Percentiles rank a stretch among this genome's conserved stretches.
Evolutionary conservation across 2,888 invertebrate genomes (phyloP).

Genomic region (Ctena decussata): DNA sequence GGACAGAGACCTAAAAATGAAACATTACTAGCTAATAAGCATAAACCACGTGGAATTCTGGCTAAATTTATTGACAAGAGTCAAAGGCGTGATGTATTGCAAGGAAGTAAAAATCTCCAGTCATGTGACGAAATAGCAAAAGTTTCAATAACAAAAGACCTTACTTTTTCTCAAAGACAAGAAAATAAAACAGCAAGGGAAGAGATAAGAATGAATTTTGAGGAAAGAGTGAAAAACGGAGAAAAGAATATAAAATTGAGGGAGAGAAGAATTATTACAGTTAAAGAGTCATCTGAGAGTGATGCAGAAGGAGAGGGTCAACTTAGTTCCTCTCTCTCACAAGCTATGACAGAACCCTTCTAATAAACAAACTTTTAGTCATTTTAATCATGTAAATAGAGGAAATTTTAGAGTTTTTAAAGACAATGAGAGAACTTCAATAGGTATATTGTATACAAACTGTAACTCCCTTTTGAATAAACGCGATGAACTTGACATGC

Average conservation of each 20-base stretch:
- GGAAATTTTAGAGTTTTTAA: not conserved
- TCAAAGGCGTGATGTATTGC: not conserved
- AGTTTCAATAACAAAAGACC: not conserved
- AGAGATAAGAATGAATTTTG: not conserved
- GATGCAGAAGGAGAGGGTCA: not conserved
- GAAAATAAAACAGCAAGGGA: not conserved
- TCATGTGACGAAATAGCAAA: not conserved
- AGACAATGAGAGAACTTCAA: not conserved
- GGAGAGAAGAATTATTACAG: not conserved
- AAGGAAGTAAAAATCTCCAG: not conserved
- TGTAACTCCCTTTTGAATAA: not conserved
- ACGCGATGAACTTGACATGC: not conserved
- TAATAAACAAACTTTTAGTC: not conserved
- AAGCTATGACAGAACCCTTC: not conserved
- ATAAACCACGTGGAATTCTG: not conserved
- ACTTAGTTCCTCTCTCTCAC: not conserved
- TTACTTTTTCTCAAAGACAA: not conserved
- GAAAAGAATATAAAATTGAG: slow-evolving; percentile 1
- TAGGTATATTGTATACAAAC: not conserved
- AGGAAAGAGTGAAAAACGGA: not conserved
- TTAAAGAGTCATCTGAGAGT: not conserved
- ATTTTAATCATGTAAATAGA: not conserved
- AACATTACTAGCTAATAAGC: not conserved
- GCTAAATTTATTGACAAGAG: not conserved
- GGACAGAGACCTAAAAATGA: not conserved